These are phyloP conservation scores for Helicoverpa armigera DNA, from an alignment of 1,140 invertebrate species.

Conservation along the genomic window DNA sequence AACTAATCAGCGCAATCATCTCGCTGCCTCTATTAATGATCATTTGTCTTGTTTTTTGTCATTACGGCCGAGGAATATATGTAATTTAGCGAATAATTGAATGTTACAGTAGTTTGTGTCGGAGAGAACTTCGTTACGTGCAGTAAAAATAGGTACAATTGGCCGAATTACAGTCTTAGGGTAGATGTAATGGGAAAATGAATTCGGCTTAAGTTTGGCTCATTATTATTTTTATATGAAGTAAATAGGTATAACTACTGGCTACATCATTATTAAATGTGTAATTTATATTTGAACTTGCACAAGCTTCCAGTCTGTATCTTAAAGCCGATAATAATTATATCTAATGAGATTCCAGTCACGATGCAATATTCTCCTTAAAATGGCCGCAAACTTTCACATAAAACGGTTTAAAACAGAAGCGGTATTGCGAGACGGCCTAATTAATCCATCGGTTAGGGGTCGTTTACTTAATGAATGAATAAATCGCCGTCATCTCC, in stretches of 20 bases:
- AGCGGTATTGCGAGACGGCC: conserved; percentile 65
- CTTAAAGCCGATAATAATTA: neutral
- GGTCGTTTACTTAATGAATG: conserved; percentile 82
- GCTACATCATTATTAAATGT: too few species aligned
- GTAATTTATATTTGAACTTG: too few species aligned
- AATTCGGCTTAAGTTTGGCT: neutral
- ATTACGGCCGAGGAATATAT: conserved; percentile 26
- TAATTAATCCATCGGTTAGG: conserved; percentile 75
- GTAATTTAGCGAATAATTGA: conserved; percentile 40
- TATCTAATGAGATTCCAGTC: conserved; percentile 10
- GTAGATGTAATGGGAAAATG: too few species aligned
- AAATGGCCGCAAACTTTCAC: conserved; percentile 42
- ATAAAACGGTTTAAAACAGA: conserved; percentile 42
- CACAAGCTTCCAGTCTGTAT: too few species aligned
- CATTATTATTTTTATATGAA: too few species aligned
- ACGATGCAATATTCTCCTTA: conserved; percentile 41
- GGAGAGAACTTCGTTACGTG: neutral
- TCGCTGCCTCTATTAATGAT: conserved; percentile 38
- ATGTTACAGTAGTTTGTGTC: conserved; percentile 21
- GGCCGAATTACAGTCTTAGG: neutral
- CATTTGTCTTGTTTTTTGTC: conserved; percentile 41
- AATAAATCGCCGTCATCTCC: conserved; percentile 77
- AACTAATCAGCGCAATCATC: conserved; percentile 44
- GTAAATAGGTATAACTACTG: too few species aligned
- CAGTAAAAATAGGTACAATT: neutral